Evolutionary conservation across 2,888 invertebrate species (phyloP), one percentile per base, ranked within the genome.

Genomic region (Willowsia nigromaculata): DNA sequence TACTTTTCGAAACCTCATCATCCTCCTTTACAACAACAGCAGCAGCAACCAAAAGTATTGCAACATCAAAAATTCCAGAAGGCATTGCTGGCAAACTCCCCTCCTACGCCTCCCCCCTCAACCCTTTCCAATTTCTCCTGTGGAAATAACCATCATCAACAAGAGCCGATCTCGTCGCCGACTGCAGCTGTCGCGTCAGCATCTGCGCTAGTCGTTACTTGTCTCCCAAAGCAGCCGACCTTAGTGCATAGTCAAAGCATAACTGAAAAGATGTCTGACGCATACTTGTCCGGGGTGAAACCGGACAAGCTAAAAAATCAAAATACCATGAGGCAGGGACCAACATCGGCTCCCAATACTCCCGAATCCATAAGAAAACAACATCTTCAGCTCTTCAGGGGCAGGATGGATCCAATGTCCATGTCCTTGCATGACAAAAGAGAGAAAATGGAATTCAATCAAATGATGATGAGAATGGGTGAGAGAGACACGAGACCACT

Each of bases 401-500:
- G 91, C 18, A 90, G 91, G 25, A 82, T 90, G 50, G 90, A 91
- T 76, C 91, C 91, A 15, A 90, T 90, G 90, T 90, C 85, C 25
- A 86, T 88, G 59, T 86, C 88, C 13, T 62, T 85, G 11, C 88
- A 85, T 84, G 90, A 90, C 43, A 92, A 92, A 71, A 91, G 88
- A 82, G 92, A 92, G 33, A 92, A 92, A 43, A 92, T 92, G 92
- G 92, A 92, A 85, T 92, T 92, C 84, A 92, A 92, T 91, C 92
- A 92, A 84, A 91, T 91, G 92, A 92, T 92, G 92, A 92, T 92
- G 91, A 82, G 90, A 84, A 90, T 92, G 88, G 88, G 59, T 50
- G 90, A 90, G 65, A 80, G 89, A 53, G 91, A 90, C 78, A 83
- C 85, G n/a, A 90, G 92, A 83, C 92, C 92, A 33, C 82, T 92